These are phyloP conservation scores for Physella acuta DNA, from an alignment of 1,140 invertebrate genomes.

Conservation along the genomic window DNA sequence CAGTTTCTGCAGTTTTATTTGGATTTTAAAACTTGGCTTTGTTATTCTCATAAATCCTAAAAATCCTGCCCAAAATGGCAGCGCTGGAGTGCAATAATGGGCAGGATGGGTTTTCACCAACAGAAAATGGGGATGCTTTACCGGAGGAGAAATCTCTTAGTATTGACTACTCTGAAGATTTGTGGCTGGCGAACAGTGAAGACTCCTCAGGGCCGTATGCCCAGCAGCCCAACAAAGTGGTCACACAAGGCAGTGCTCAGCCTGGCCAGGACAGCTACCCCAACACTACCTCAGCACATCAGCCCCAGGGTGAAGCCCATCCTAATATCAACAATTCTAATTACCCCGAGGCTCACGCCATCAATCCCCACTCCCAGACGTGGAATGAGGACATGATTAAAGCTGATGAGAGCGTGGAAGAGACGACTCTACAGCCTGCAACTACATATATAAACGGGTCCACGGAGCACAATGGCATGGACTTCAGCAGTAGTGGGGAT, in stretches of 20 bases:
- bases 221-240: constrained; percentile 15
- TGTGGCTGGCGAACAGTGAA: constrained; percentile 25
- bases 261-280: not conserved
- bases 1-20: too few relatives aligned
- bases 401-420: not conserved
- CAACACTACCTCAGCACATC: not conserved
- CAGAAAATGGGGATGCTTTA: constrained; percentile 21
- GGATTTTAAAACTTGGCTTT: too few relatives aligned
- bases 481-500: constrained; percentile 14
- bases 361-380: not conserved
- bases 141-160: constrained; percentile 23
- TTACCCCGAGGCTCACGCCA: not conserved
- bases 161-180: constrained; percentile 26
- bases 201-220: constrained; percentile 24
- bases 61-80: constrained; percentile 17
- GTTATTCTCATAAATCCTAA: too few relatives aligned
- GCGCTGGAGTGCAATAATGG: constrained; percentile 24
- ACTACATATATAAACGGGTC: not conserved
- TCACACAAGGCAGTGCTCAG: not conserved
- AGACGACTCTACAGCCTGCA: not conserved
- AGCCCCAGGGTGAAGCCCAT: not conserved
- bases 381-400: not conserved
- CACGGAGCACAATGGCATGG: constrained; percentile 16
- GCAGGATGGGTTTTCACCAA: constrained; percentile 16
- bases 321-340: not conserved